These are phyloP conservation scores for Oreochromis niloticus DNA, from an alignment of 2,113 vertebrate genomes.

Conservation along the genomic window DNA sequence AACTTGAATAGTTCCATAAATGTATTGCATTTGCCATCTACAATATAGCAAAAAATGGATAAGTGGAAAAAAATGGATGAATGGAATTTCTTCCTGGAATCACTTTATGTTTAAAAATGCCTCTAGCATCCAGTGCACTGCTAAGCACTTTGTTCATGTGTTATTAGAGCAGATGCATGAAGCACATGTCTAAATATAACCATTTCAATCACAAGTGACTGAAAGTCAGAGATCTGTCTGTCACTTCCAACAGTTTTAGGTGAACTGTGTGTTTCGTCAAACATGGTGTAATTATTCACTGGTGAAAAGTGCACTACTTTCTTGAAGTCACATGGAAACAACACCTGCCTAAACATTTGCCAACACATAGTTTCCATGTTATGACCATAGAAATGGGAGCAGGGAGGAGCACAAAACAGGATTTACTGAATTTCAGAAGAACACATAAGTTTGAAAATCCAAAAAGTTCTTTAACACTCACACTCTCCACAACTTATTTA, in stretches of 20 bases:
- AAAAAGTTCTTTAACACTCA: background rate
- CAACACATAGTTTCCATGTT: background rate
- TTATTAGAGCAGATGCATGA: too few relatives aligned
- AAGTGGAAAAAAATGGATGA: too few relatives aligned
- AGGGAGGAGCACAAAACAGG: background rate
- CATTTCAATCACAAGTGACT: too few relatives aligned
- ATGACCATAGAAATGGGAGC: background rate
- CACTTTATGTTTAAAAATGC: too few relatives aligned
- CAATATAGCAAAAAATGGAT: too few relatives aligned
- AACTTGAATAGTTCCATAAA: fast-evolving
- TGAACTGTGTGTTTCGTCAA: too few relatives aligned
- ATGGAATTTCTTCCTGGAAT: too few relatives aligned
- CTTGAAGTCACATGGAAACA: background rate
- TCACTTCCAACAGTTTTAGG: background rate
- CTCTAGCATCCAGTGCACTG: too few relatives aligned
- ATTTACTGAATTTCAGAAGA: background rate
- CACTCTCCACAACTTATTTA: background rate
- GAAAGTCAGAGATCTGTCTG: background rate
- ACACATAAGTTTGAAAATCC: background rate
- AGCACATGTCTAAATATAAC: background rate
- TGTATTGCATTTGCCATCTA: background rate
- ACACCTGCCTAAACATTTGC: background rate
- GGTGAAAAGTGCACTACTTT: background rate
- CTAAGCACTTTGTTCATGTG: too few relatives aligned
- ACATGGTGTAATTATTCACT: background rate